Base-by-base conservation (phyloP, 2,888 invertebrate genomes). In the Scaptodrosophila latifasciaeformis region DNA sequence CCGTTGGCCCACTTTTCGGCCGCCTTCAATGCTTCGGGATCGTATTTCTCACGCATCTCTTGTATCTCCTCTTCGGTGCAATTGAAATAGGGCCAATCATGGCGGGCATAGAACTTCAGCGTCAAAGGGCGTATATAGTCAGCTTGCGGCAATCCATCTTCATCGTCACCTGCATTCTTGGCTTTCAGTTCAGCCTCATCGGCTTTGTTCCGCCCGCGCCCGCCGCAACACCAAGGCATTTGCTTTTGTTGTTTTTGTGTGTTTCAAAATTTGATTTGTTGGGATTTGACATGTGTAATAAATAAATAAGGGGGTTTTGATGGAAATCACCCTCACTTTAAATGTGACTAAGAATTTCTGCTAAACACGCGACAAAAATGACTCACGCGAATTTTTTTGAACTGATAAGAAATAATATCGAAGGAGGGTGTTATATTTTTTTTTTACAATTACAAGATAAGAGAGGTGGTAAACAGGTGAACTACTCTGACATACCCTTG, bases 61-160 rank as follows among this genome's bases (percentile, higher is more conserved):
- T 48, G 45, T 2, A 61, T 43, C 43, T 76, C 59, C 4, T 60
- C 42, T 0, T 54, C 51, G 1, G 53, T 66, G 54, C 75, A 76
- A 10, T 64, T 59, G 13, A 62, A 77, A 31, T 80, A 77, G 0
- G 66, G 66, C 68, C 66, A 68, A 52, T 76, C 77, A 43, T 76
- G 78, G 1, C 80, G 77, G 1, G 75, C 78, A 44, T 76, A 76
- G 21, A 80, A 80, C 49, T 76, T 76, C 0, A 76, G 54, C 2
- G 74, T 55, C 46, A 76, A 29, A 7, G 74, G 74, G 4, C 39
- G 34, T 18, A 67, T 77, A n/a, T 64, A 59, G 1, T 60, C 66
- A 37, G 5, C 17, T 24, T 3, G 24, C 4, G 24, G 3, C 24
- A n/a, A n/a, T n/a, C 12, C 47, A 1, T 37, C 15, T 12, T 40